A percentile compares a stretch with the other conserved stretches of the same genome.
Evolutionary conservation across 2,888 invertebrate genomes (phyloP).

Genomic region (Maniola hyperantus): DNA sequence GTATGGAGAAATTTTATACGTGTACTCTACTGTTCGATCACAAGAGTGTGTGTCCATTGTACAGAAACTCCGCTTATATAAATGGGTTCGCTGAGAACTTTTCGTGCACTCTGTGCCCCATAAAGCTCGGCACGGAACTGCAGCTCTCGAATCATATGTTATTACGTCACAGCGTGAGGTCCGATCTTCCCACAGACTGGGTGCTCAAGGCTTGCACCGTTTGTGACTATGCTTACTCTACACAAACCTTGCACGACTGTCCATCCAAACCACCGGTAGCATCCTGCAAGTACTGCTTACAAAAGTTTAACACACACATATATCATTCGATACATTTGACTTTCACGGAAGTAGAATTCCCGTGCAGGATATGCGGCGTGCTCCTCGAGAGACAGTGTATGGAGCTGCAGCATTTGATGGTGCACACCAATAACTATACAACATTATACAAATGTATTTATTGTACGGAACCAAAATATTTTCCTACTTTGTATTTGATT

Average conservation of each 20-base stretch:
- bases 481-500: not conserved
- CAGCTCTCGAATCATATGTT: constrained; percentile 42
- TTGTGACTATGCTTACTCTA: not conserved
- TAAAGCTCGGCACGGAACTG: not conserved
- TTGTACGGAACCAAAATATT: constrained; percentile 43
- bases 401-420: constrained; percentile 49
- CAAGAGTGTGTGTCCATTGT: constrained; percentile 33
- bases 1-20: constrained; percentile 38
- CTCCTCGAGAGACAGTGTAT: constrained; percentile 44
- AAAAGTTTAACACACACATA: constrained; percentile 41
- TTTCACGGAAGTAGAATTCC: accelerated
- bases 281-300: constrained; percentile 45
- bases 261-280: not conserved
- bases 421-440: constrained; percentile 47
- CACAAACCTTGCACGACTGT: constrained; percentile 46
- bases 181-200: constrained; percentile 46
- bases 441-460: constrained; percentile 47
- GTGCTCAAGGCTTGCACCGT: not conserved
- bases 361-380: constrained; percentile 47
- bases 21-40: constrained; percentile 43
- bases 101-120: constrained; percentile 36
- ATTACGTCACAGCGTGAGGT: constrained; percentile 47
- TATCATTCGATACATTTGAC: constrained; percentile 39
- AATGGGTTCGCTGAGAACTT: not conserved
- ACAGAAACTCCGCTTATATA: not conserved